Percentiles rank a stretch among this genome's conserved stretches.
These are phyloP conservation scores for Colossoma macropomum DNA, from an alignment of 2,113 vertebrate species.

Conservation along the genomic window DNA sequence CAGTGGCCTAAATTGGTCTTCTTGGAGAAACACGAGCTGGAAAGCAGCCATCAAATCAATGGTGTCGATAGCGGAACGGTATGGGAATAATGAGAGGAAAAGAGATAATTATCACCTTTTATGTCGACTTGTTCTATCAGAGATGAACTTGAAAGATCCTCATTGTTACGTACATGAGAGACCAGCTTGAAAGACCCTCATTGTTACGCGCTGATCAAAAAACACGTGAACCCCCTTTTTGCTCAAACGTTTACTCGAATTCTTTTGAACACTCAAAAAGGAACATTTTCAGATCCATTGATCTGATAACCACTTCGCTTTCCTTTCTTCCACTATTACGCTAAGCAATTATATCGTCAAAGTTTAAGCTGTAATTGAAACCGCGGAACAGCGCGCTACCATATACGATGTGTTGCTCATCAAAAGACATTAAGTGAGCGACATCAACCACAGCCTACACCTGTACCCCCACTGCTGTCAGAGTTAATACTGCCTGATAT, in stretches of 20 bases:
- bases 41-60: constrained; percentile 29
- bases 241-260: constrained; percentile 18
- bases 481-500: constrained; percentile 36
- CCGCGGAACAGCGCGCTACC: background rate
- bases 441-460: constrained; percentile 18
- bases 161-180: background rate
- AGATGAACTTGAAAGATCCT: background rate
- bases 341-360: background rate
- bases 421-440: constrained; percentile 16
- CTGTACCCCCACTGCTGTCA: constrained; percentile 15
- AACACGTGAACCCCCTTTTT: background rate
- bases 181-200: background rate
- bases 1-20: background rate
- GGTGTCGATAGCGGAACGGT: constrained; percentile 6
- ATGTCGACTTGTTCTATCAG: constrained; percentile 10
- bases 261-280: constrained; percentile 5
- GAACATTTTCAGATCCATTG: background rate
- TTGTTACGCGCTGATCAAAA: background rate
- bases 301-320: background rate
- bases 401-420: constrained; percentile 9
- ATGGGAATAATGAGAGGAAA: background rate
- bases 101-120: constrained; percentile 20
- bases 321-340: constrained; percentile 6
- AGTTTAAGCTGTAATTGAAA: background rate
- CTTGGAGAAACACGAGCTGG: background rate